Conservation (phyloP, 1,140 invertebrate genomes). For the Euborellia annulipes region DNA sequence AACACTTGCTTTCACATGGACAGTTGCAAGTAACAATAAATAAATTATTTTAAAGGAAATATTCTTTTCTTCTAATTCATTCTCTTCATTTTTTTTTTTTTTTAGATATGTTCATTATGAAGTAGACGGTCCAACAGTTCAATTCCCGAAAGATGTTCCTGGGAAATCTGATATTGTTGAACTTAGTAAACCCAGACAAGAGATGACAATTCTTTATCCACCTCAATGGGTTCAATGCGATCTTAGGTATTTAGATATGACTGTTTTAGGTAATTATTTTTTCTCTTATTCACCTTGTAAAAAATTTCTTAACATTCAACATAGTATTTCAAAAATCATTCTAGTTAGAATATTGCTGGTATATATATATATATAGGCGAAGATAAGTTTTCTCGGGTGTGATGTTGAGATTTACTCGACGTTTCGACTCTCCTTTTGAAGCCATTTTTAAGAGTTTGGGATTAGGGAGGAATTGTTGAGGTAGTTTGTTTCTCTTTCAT, state of each 20-base stretch:
- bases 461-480: too few species aligned
- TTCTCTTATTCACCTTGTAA: too few species aligned
- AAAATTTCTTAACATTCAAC: too few species aligned
- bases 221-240: constrained; percentile 97
- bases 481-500: too few species aligned
- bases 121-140: constrained; percentile 50
- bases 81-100: constrained; percentile 14
- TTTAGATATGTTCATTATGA: constrained; percentile 84
- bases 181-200: constrained; percentile 13
- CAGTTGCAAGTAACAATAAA: constrained; percentile 71
- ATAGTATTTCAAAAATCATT: too few species aligned
- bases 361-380: too few species aligned
- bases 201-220: constrained; percentile 58
- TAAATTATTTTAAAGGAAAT: neutral
- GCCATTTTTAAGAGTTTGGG: too few species aligned
- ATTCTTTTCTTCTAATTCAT: constrained; percentile 4
- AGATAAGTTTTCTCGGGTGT: too few species aligned
- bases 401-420: too few species aligned
- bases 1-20: constrained; percentile 99
- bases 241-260: constrained; percentile 88
- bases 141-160: constrained; percentile 13
- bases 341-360: too few species aligned
- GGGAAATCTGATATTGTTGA: constrained; percentile 11
- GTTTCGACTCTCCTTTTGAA: too few species aligned
- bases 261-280: constrained; percentile 52